These are phyloP conservation scores for Syngnathoides biaculeatus DNA, from an alignment of 2,113 vertebrate species.

Conservation along the genomic window DNA sequence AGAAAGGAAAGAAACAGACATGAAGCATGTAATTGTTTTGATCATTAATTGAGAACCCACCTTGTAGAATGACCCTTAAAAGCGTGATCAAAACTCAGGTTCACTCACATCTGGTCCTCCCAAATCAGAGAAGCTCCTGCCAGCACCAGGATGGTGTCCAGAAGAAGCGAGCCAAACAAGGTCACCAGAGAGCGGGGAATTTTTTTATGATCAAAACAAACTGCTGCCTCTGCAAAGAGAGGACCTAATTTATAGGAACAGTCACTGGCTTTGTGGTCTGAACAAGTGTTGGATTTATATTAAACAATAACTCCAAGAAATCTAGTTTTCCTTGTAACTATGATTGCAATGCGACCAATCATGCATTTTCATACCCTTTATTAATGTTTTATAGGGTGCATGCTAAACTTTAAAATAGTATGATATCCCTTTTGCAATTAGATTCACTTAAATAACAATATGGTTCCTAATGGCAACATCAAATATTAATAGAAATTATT, in stretches of 20 bases:
- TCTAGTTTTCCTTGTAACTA: neutral
- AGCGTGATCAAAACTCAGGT: constrained; percentile 16
- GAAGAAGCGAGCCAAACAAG: constrained; percentile 38
- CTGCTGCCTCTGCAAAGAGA: neutral
- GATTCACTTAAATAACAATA: too few species aligned
- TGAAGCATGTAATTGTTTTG: neutral
- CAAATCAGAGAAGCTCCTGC: constrained; percentile 24
- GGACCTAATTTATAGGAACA: neutral
- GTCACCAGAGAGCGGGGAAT: constrained; percentile 32
- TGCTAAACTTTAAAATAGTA: too few species aligned
- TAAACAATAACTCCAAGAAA: neutral
- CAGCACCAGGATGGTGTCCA: constrained; percentile 32
- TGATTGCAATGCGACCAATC: neutral
- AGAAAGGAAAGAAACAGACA: neutral
- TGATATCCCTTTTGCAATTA: too few species aligned
- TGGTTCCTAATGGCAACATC: too few species aligned
- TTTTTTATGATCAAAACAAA: constrained; percentile 42
- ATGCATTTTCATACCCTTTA: neutral
- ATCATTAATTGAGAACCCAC: neutral
- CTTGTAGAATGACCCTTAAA: neutral
- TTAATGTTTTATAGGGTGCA: too few species aligned
- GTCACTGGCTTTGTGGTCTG: neutral
- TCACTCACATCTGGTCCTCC: constrained; percentile 15
- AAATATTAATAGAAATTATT: too few species aligned
- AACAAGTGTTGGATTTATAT: neutral